phyloP scores from a whole-genome alignment of 2,113 vertebrate genomes.

The Bubo scandiacus region DNA sequence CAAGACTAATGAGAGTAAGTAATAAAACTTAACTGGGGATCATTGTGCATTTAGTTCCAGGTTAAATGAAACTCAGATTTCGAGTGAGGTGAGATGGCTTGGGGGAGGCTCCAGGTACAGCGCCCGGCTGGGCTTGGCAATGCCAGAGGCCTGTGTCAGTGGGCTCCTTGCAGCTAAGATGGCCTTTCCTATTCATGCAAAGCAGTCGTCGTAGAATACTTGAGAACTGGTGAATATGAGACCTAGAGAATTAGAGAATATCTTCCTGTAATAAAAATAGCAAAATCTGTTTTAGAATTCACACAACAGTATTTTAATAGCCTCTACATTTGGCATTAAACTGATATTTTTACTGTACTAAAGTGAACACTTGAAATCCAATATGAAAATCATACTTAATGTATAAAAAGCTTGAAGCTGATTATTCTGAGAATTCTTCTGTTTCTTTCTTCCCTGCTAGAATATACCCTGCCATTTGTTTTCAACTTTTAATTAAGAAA shows the following conservation, averaged over 20 bases:
- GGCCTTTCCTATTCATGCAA: accelerated
- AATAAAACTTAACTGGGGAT: background rate
- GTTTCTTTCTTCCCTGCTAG: background rate
- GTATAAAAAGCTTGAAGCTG: background rate
- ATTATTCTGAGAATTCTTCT: background rate
- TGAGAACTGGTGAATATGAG: background rate
- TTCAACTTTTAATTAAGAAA: background rate
- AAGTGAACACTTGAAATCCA: background rate
- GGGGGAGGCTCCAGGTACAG: background rate
- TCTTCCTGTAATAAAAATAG: background rate
- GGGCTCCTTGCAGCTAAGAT: background rate
- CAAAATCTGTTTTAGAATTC: background rate
- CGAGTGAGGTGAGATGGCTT: accelerated
- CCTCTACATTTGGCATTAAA: background rate
- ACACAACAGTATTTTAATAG: background rate
- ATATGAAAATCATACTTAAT: background rate
- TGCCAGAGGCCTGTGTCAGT: background rate
- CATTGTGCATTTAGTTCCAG: background rate
- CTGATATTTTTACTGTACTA: background rate
- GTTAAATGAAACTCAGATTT: background rate
- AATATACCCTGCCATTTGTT: background rate
- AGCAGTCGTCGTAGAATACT: background rate
- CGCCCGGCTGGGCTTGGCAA: background rate
- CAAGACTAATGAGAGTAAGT: background rate
- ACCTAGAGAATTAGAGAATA: background rate